Conservation (phyloP, 2,888 invertebrate genomes). For the Parasteatoda lunata region DNA sequence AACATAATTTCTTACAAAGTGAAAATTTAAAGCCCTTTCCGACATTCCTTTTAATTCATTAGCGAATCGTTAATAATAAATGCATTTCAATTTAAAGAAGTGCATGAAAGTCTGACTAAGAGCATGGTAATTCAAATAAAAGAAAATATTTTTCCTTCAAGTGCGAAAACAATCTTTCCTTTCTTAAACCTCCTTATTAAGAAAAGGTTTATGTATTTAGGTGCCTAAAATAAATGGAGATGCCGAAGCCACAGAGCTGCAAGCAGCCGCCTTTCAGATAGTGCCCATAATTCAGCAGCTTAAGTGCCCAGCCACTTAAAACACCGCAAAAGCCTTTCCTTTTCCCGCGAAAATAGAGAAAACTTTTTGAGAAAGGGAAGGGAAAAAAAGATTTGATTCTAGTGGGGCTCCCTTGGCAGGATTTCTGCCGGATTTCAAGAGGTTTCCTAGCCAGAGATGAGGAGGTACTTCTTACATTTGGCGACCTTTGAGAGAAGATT, state of each 20-base stretch:
- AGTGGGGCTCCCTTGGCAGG: neutral
- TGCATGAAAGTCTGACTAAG: too few relatives aligned
- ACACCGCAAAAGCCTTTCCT: neutral
- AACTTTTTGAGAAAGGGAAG: neutral
- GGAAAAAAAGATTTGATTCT: neutral
- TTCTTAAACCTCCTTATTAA: neutral
- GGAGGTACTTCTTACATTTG: neutral
- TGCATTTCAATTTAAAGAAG: too few relatives aligned
- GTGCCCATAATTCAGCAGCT: neutral
- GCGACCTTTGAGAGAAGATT: neutral
- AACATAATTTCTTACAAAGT: too few relatives aligned
- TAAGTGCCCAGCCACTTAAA: constrained; percentile 5
- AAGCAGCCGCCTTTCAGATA: neutral
- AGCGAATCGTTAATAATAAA: too few relatives aligned
- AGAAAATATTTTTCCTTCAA: too few relatives aligned
- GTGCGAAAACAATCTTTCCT: neutral
- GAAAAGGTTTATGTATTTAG: neutral
- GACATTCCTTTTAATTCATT: too few relatives aligned
- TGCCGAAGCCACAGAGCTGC: neutral
- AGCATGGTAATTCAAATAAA: too few relatives aligned
- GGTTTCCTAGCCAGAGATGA: neutral
- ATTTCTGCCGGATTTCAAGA: neutral
- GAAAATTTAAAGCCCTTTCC: too few relatives aligned
- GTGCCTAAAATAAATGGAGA: constrained; percentile 1
- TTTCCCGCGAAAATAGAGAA: neutral